Percentiles rank a stretch among this genome's conserved stretches.
phyloP scores from a whole-genome alignment of 92 coral and sea anemone species.

The Hydrozoanthus gracilis region DNA sequence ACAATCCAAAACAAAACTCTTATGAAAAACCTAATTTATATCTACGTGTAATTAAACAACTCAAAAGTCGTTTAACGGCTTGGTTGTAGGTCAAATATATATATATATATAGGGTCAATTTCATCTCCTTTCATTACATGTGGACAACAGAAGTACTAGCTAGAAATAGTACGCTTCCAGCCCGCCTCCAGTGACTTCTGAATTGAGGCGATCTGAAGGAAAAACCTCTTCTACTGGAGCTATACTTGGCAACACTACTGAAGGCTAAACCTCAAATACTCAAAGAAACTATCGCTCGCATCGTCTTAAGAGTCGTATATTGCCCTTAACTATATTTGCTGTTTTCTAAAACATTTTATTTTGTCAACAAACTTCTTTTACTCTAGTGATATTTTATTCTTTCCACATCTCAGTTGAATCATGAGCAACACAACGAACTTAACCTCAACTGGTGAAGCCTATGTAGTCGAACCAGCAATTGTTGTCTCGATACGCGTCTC shows the following conservation, averaged over 20 bases:
- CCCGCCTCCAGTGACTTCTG: too few relatives aligned
- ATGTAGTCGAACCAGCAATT: conserved; percentile 14
- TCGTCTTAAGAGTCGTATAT: too few relatives aligned
- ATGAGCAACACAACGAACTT: background rate
- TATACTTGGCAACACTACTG: too few relatives aligned
- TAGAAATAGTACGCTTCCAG: too few relatives aligned
- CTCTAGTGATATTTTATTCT: background rate
- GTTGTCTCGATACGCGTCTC: conserved; percentile 36
- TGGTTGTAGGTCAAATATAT: background rate
- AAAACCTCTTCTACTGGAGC: too few relatives aligned
- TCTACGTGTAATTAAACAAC: background rate
- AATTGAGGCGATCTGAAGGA: too few relatives aligned
- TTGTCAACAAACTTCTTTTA: background rate
- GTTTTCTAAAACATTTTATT: too few relatives aligned
- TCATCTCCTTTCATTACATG: too few relatives aligned
- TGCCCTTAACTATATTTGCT: too few relatives aligned
- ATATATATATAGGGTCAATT: background rate
- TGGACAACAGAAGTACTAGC: too few relatives aligned
- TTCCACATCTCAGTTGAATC: background rate
- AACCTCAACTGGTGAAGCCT: background rate
- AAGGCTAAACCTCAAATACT: too few relatives aligned
- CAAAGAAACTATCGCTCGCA: too few relatives aligned
- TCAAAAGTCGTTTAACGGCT: background rate
- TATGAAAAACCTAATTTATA: background rate
- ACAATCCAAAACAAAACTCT: background rate